Conservation (phyloP, 2,113 vertebrate species). For the Nothobranchius furzeri region DNA sequence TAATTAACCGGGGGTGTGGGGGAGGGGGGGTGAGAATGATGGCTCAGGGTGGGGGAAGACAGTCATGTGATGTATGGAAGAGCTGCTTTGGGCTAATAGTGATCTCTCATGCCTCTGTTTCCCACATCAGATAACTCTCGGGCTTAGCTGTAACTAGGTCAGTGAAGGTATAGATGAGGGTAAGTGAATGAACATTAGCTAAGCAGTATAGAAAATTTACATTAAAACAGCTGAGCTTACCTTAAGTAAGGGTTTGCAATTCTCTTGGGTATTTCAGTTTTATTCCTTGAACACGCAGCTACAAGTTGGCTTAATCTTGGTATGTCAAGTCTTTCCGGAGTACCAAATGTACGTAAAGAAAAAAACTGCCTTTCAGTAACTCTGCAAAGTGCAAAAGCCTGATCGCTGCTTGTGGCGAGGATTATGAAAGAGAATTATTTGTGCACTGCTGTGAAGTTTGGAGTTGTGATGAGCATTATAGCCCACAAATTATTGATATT, state of each 20-base stretch:
- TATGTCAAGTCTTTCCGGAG: slow-evolving; percentile 47
- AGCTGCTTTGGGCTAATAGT: slow-evolving; percentile 36
- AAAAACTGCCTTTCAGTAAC: slow-evolving; percentile 32
- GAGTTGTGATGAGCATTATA: slow-evolving; percentile 1
- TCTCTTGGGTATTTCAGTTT: slow-evolving; percentile 10
- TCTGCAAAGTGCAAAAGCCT: slow-evolving; percentile 29
- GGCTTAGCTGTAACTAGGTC: slow-evolving; percentile 58
- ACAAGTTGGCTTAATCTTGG: slow-evolving; percentile 45
- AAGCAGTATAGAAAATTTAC: not conserved
- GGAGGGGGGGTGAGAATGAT: slow-evolving; percentile 34
- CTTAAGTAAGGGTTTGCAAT: not conserved
- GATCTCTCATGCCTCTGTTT: slow-evolving; percentile 58
- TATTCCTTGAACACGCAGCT: slow-evolving; percentile 21
- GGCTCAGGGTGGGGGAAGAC: slow-evolving; percentile 28
- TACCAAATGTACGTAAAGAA: slow-evolving; percentile 35
- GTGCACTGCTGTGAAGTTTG: not conserved
- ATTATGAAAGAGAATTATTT: slow-evolving; percentile 16
- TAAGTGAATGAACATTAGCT: slow-evolving; percentile 13
- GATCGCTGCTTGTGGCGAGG: slow-evolving; percentile 25
- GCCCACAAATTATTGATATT: not conserved
- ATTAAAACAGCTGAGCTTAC: not conserved
- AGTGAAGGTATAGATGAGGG: slow-evolving; percentile 24
- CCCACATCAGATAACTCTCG: slow-evolving; percentile 52
- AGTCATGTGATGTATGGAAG: slow-evolving; percentile 44
- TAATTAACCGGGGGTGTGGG: slow-evolving; percentile 60